Evolutionary conservation across 2,797 vertebrate genomes (phyloP).

Genomic region (Tadarida brasiliensis): DNA sequence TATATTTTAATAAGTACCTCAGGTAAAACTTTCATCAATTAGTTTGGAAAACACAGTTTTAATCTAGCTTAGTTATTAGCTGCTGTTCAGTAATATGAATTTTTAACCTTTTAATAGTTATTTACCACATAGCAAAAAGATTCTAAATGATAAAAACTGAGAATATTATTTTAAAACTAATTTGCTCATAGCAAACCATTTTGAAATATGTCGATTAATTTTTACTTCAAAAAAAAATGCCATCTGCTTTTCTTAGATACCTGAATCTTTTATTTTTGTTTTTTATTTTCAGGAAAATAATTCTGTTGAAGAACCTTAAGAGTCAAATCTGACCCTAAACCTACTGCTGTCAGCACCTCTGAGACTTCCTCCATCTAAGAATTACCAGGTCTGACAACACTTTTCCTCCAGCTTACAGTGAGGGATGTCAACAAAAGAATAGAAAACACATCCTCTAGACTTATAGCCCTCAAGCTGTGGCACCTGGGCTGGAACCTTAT

Average conservation of each 20-base stretch:
- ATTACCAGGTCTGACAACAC: constrained; percentile 66
- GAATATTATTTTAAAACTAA: constrained; percentile 43
- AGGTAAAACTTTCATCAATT: constrained; percentile 37
- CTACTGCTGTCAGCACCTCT: constrained; percentile 30
- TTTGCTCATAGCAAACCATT: constrained; percentile 26
- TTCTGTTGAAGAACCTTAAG: constrained; percentile 58
- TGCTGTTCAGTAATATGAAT: constrained; percentile 18
- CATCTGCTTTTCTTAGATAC: constrained; percentile 47
- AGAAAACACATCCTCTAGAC: constrained; percentile 49
- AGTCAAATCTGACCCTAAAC: constrained; percentile 21
- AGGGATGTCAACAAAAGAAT: constrained; percentile 32
- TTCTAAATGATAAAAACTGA: constrained; percentile 54
- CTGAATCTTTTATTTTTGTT: constrained; percentile 32
- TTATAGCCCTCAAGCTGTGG: neutral
- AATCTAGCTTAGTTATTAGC: constrained; percentile 42
- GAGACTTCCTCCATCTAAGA: constrained; percentile 25
- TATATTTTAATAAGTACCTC: constrained; percentile 55
- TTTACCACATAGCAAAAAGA: neutral
- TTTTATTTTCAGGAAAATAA: constrained; percentile 78
- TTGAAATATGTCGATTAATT: constrained; percentile 15
- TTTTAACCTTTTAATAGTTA: constrained; percentile 54
- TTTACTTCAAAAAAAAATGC: constrained; percentile 48
- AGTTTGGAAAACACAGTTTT: constrained; percentile 20
- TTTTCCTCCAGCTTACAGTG: constrained; percentile 39
- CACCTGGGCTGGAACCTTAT: constrained; percentile 8